Evolutionary conservation across 2,888 invertebrate species (phyloP), one percentile per base, ranked within the genome.

Genomic region (Slavum lentiscoides): DNA sequence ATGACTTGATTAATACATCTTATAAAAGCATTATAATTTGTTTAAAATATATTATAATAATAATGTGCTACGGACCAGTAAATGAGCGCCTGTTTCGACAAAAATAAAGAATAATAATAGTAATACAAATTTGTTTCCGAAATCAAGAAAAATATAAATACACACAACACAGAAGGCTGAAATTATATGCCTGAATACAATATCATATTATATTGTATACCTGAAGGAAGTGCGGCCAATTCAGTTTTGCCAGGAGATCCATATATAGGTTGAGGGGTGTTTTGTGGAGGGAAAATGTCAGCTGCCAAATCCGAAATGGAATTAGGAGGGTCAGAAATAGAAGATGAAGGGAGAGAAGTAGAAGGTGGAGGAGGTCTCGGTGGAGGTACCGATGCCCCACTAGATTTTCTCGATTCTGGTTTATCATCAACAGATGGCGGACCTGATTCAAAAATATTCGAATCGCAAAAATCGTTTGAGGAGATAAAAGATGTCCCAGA

Each of bases 211-310:
- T 77, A 77, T 77, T 77, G 77, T 77, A 77, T 77, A 77, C 69
- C 77, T 77, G 77, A 70, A 70, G 53, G 7, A 62, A 77, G 55
- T 77, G 68, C 62, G 62, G 59, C 53, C 62, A 70, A 70, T 53
- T 37, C 55, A 23, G 64, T 69, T 81, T 82, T 82, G 73, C 77
- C 83, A 66, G 84, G 83, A 77, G 84, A 84, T 67, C 83, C 83
- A 72, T 82, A 83, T 64, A 82, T 68, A 75, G 83, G 84, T 80
- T 83, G 81, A 62, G 83, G 81, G 68, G 82, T 83, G 19, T 83
- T 84, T 77, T 83, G 83, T 39, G 84, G 83, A 55, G 77, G 75
- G 62, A 86, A 86, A 82, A 85, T 82, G 82, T 85, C 85, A 1
- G 21, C 74, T 82, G 85, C 83, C 74, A 82, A 84, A 82, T 84